Evolutionary conservation across 1,140 invertebrate species (phyloP), one percentile per base, ranked within the genome.

Genomic region (Sarcophaga peregrina): DNA sequence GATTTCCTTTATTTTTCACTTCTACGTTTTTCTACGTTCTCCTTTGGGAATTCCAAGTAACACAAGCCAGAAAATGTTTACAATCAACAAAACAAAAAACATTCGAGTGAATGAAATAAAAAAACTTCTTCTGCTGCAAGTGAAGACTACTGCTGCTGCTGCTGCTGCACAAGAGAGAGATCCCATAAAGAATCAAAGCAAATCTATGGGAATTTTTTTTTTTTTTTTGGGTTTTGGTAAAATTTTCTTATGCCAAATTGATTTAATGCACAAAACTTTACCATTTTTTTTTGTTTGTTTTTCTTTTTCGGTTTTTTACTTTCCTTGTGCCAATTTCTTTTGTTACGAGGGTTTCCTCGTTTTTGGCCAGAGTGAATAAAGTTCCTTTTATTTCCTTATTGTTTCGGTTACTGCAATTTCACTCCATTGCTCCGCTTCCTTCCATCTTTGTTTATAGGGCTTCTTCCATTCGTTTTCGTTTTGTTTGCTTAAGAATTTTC

Each of bases 221-320:
- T 45, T 8, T 37, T 73, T 73, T 73, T 73, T 37, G 4, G 1
- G 1, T 37, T 37, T 73, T 9, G 17, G 73, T 5, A 15, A 17
- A 48, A 48, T 76, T 48, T 78, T 78, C 17, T 78, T 78, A 47
- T 78, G 75, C n/a, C 75, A 78, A 78, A 78, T 78, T 78, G 75
- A 78, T 78, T 76, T 78, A 78, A 78, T 78, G 75, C 75, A 81
- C 46, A 81, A 37, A 81, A 81, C 54, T 81, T 81, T 37, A 37
- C 25, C 1, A 37, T 37, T 37, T 81, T 54, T n/a, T 81, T 52
- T 68, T 68, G 0, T 20, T 17, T 68, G 5, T 25, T 68, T 3
- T 68, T 7, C 0, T 47, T n/a, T 78, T 10, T 48, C n/a, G 50
- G 17, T 50, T 48, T 78, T 48, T 20, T 52, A 20, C 47, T 20